Percentiles rank a stretch among this genome's conserved stretches.
These are phyloP conservation scores for Drosophila orena DNA, from an alignment of 1,140 invertebrate genomes.

Conservation along the genomic window DNA sequence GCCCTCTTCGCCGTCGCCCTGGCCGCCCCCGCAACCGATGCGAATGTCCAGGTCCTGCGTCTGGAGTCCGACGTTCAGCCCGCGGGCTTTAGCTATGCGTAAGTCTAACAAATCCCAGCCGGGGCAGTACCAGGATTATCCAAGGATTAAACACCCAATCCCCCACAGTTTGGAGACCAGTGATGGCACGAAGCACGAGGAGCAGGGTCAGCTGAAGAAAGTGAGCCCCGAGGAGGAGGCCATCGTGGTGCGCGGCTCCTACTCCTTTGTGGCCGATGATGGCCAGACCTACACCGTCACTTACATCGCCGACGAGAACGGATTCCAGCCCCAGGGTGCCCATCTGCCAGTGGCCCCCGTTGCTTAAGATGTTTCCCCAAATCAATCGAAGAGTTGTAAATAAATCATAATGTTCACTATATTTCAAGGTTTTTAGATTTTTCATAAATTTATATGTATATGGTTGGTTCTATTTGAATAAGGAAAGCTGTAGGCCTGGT, in stretches of 20 bases:
- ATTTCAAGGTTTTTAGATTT: too few species aligned
- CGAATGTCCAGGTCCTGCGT: accelerated
- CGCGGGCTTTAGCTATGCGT: conserved; percentile 27
- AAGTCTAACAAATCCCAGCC: neutral
- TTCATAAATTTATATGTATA: too few species aligned
- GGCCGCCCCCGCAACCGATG: neutral
- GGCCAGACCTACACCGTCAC: conserved; percentile 47
- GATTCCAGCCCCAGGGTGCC: conserved; percentile 88
- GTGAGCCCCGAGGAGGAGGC: conserved; percentile 34
- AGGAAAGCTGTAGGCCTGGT: too few species aligned
- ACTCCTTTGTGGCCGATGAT: conserved; percentile 40
- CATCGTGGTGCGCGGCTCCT: conserved; percentile 47
- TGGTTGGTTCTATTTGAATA: too few species aligned
- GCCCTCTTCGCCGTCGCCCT: conserved; percentile 49
- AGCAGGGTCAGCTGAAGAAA: neutral
- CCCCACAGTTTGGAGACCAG: conserved; percentile 86
- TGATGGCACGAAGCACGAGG: conserved; percentile 87
- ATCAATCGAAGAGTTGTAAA: too few species aligned
- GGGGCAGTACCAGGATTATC: too few species aligned
- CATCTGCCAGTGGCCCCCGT: conserved; percentile 86
- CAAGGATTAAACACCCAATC: neutral
- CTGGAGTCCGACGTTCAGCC: conserved; percentile 72
- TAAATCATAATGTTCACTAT: too few species aligned
- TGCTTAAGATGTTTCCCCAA: too few species aligned
- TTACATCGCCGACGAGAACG: conserved; percentile 85